Base-by-base conservation (phyloP, 2,113 vertebrate genomes). In the Cnemophilus loriae region DNA sequence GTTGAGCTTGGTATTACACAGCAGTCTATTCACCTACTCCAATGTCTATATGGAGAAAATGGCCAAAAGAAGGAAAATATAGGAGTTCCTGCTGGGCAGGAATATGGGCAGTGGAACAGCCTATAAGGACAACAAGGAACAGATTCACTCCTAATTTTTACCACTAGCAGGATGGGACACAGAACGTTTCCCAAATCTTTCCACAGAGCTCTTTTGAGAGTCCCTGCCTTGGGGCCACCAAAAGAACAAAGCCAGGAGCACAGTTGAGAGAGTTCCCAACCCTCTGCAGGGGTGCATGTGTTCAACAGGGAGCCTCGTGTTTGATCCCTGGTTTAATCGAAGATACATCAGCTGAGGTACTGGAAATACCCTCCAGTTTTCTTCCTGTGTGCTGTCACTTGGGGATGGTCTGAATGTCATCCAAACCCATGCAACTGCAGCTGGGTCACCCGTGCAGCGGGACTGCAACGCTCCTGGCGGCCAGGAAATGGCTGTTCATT, bases 201-300 rank as follows among this genome's bases (percentile, higher is more conserved):
- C 67, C 69, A n/a, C n/a, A 33, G 27, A 56, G n/a, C 10, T 47
- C 9, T 65, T 76, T 63, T 35, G 22, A 83, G 24, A 89, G 42
- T 63, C n/a, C 15, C 23, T 77, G 41, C 15, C 24, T 60, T 52
- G 32, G 11, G 32, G 23, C 9, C 42, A 49, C 41, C 1, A 4
- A 76, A 83, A 33, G 49, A 77, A 27, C 19, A 26, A 49, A 65
- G 32, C 22, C 16, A 41, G 49, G 14, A 94, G 26, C 6, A 23
- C 33, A 56, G 23, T 26, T 22, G 59, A 56, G 67, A 59, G 41
- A 61, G 33, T 12, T 86, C 4, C n/a, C 39, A 56, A 11, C 17
- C 20, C 16, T 3, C 78, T 56, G 55, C 50, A 37, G 63, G 17
- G 13, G 6, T 32, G 16, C 2, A 8, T 2, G 0, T 13, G 37